These are phyloP conservation scores for Benitochromis conjunctus DNA, from an alignment of 2,113 vertebrate species.

Conservation along the genomic window DNA sequence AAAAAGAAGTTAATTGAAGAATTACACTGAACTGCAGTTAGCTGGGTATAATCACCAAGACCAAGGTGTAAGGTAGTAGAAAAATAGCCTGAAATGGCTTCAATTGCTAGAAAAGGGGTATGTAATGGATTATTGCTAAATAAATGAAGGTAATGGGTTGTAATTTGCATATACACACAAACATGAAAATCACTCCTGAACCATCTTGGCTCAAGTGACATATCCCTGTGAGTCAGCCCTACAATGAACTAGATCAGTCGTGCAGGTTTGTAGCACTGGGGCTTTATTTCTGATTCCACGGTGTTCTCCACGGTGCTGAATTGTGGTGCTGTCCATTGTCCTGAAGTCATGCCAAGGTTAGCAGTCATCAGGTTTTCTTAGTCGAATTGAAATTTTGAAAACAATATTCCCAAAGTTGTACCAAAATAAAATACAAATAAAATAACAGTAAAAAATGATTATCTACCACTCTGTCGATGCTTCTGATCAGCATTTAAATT, in stretches of 20 bases:
- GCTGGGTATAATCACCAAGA: not conserved
- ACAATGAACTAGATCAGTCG: not conserved
- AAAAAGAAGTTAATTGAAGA: not conserved
- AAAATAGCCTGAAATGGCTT: not conserved
- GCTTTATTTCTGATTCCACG: not conserved
- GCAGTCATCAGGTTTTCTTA: not conserved
- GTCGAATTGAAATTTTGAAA: not conserved
- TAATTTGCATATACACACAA: not conserved
- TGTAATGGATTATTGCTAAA: not conserved
- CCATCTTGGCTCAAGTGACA: not conserved
- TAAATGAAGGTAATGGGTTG: not conserved
- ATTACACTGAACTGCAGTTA: not conserved
- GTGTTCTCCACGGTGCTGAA: constrained; percentile 6
- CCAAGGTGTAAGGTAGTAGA: not conserved
- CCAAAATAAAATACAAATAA: not conserved
- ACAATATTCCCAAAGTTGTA: not conserved
- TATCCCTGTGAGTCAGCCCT: not conserved
- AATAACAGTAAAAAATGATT: not conserved
- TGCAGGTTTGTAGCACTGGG: not conserved
- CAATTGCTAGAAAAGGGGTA: not conserved
- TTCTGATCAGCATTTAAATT: not conserved
- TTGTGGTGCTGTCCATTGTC: not conserved
- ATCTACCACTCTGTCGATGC: not conserved
- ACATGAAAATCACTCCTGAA: not conserved
- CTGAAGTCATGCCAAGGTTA: not conserved